Base-by-base conservation (phyloP, 2,113 vertebrate species). In the Leptosomus discolor region DNA sequence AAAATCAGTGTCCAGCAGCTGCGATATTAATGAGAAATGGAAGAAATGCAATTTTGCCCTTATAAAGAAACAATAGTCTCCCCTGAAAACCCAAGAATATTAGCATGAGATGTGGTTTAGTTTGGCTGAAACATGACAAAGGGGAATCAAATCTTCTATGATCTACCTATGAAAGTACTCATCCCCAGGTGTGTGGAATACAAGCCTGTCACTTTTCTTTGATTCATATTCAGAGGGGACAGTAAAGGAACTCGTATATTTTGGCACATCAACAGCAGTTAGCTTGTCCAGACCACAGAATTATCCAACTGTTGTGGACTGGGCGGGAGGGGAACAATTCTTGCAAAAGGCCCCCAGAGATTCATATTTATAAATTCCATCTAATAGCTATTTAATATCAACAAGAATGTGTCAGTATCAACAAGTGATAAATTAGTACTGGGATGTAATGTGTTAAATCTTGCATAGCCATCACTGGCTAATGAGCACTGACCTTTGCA, bases 401-500 rank as follows among this genome's bases (percentile, higher is more conserved):
- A 87, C 51, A 92, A 85, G 41, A 70, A 79, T 30, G 30, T 50
- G 45, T 69, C 39, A 37, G 21, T 73, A 87, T 85, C 69, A 95
- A 75, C 64, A 82, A 84, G 80, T 94, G 90, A 94, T 34, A 93
- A 79, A 82, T 85, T 86, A 93, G 58, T 58, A 50, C 81, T 89
- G 69, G 94, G 92, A 74, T 75, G 90, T 64, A 96, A 93, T 3
- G 5, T 88, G 88, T 96, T 97, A 97, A 97, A 92, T 63, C 85
- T 94, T 85, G 45, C 8, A 10, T 89, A 92, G 84, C 89, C 74
- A 69, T 86, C 43, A 39, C 78, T 64, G 64, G 50, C 80, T 97
- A 97, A 96, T 96, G 95, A 97, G 95, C 63, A 65, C 78, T 97
- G 97, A 97, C 97, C 97, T 98, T 98, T 97, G 63, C 70, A 91